These are phyloP conservation scores for Enteromius fasciolatus DNA, from an alignment of 2,797 vertebrate species.

Conservation along the genomic window DNA sequence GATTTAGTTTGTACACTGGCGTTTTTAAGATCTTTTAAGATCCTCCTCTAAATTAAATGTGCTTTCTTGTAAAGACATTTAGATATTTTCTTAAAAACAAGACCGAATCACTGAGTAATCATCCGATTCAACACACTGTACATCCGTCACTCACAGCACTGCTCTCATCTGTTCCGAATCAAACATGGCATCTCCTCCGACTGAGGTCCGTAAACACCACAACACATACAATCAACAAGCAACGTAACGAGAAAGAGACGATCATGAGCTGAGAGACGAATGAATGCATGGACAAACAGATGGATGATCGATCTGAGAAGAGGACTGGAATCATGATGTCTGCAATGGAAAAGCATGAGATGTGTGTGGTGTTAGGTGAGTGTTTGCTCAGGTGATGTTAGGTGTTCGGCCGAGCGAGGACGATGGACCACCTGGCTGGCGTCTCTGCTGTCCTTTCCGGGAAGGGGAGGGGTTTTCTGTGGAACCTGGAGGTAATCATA, in stretches of 20 bases:
- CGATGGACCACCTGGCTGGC: constrained; percentile 82
- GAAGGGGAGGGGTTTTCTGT: constrained; percentile 79
- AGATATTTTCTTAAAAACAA: neutral
- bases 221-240: constrained; percentile 7
- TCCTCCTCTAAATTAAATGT: neutral
- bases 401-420: constrained; percentile 52
- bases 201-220: neutral
- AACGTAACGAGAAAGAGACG: constrained; percentile 45
- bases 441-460: constrained; percentile 80
- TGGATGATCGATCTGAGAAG: constrained; percentile 33
- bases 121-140: neutral
- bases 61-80: neutral
- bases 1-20: neutral
- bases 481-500: constrained; percentile 82
- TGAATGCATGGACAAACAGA: constrained; percentile 32
- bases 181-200: constrained; percentile 4
- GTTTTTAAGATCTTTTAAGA: no score
- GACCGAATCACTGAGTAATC: neutral
- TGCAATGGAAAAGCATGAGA: constrained; percentile 58
- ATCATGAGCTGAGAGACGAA: constrained; percentile 33
- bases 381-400: constrained; percentile 55
- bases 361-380: constrained; percentile 66
- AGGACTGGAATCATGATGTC: constrained; percentile 31
- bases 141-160: neutral
- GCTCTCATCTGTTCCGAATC: neutral